Conservation (phyloP, 2,797 vertebrate genomes). For the Cryptoblepharus egeriae region DNA sequence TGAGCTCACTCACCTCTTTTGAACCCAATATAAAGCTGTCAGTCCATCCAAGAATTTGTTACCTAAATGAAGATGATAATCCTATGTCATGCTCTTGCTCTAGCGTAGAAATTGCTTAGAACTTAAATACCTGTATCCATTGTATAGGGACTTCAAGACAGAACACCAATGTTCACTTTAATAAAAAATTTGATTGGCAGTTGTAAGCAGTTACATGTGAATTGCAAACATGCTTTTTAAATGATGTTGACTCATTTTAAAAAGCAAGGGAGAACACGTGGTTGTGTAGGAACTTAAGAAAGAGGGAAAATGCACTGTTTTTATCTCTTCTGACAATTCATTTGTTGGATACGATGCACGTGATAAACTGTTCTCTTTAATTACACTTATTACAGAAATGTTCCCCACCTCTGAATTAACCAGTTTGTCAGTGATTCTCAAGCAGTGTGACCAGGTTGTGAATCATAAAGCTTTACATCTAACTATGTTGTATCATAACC, state of each 20-base stretch:
- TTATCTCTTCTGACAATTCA: slow-evolving; percentile 57
- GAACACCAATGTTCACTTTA: background rate
- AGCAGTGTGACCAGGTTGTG: slow-evolving; percentile 49
- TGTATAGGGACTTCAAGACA: background rate
- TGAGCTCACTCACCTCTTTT: no score
- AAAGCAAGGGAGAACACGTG: background rate
- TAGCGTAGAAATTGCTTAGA: no score
- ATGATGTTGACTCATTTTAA: background rate
- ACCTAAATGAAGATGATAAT: no score
- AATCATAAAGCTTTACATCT: slow-evolving; percentile 26
- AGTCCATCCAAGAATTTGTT: background rate
- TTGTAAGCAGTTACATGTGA: background rate
- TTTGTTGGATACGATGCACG: slow-evolving; percentile 40
- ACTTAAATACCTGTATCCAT: background rate
- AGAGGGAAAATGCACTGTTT: background rate
- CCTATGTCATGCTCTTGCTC: no score
- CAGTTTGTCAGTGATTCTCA: slow-evolving; percentile 56
- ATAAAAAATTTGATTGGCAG: background rate
- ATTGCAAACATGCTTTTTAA: slow-evolving; percentile 1
- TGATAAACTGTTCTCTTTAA: slow-evolving; percentile 58
- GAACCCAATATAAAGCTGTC: no score
- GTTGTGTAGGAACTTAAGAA: background rate
- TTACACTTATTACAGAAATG: slow-evolving; percentile 54
- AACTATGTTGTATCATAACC: slow-evolving; percentile 28
- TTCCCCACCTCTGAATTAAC: slow-evolving; percentile 68